Conservation (phyloP, 2,888 invertebrate species). For the Mechanitis mazaeus region DNA sequence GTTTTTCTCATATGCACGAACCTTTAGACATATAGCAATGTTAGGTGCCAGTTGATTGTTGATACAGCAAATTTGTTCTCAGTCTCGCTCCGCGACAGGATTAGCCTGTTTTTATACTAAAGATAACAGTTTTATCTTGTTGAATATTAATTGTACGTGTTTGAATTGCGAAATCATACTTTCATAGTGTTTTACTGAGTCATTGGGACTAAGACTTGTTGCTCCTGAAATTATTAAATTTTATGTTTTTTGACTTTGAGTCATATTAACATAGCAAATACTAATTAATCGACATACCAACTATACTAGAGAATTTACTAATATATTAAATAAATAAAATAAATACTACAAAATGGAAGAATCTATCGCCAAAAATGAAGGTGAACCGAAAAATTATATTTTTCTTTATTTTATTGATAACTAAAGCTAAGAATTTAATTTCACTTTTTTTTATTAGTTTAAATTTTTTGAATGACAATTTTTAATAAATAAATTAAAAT, state of each 20-base stretch:
- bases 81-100: slow-evolving; percentile 59
- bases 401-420: no score
- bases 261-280: neutral
- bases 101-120: slow-evolving; percentile 70
- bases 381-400: no score
- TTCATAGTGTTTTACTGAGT: slow-evolving; percentile 25
- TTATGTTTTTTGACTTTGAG: slow-evolving; percentile 13
- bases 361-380: no score
- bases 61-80: slow-evolving; percentile 71
- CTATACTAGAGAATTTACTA: no score
- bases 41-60: slow-evolving; percentile 67
- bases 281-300: no score
- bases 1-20: slow-evolving; percentile 29
- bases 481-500: no score
- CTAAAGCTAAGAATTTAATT: no score
- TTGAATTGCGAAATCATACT: slow-evolving; percentile 47
- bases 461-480: no score
- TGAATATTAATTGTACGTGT: slow-evolving; percentile 54
- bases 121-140: slow-evolving; percentile 64
- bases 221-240: slow-evolving; percentile 12
- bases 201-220: slow-evolving; percentile 16
- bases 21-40: slow-evolving; percentile 55
- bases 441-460: no score
- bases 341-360: no score
- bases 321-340: no score